These are phyloP conservation scores for Agrotis segetum DNA, from an alignment of 2,888 invertebrate species.

Conservation along the genomic window DNA sequence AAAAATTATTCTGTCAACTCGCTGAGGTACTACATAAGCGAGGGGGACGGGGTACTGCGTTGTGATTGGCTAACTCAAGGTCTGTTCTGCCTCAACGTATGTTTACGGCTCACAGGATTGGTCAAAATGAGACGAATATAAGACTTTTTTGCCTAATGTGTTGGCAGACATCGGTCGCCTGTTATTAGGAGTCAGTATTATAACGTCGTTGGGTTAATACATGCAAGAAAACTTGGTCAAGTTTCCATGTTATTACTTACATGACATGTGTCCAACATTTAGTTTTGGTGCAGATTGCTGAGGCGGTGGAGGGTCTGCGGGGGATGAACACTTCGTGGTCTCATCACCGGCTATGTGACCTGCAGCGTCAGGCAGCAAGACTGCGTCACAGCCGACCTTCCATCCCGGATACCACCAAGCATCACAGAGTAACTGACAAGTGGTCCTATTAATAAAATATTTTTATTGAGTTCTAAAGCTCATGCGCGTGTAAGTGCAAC, in stretches of 20 bases:
- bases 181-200: too few relatives aligned
- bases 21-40: too few relatives aligned
- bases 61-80: too few relatives aligned
- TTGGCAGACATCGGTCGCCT: too few relatives aligned
- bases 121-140: too few relatives aligned
- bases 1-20: too few relatives aligned
- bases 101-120: too few relatives aligned
- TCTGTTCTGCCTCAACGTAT: too few relatives aligned
- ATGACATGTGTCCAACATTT: neutral
- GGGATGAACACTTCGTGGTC: constrained; percentile 90
- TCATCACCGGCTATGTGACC: constrained; percentile 83
- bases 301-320: constrained; percentile 81
- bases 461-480: constrained; percentile 6
- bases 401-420: constrained; percentile 82
- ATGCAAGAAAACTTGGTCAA: neutral
- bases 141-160: too few relatives aligned
- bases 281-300: constrained; percentile 75
- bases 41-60: too few relatives aligned
- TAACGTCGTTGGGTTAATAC: too few relatives aligned
- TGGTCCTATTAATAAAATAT: constrained; percentile 8
- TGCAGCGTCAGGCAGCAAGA: constrained; percentile 82
- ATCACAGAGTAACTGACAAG: constrained; percentile 74
- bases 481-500: constrained; percentile 33
- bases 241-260: constrained; percentile 20
- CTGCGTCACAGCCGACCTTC: constrained; percentile 84